Base-by-base conservation (phyloP, 2,113 vertebrate genomes). In the Delphinapterus leucas region DNA sequence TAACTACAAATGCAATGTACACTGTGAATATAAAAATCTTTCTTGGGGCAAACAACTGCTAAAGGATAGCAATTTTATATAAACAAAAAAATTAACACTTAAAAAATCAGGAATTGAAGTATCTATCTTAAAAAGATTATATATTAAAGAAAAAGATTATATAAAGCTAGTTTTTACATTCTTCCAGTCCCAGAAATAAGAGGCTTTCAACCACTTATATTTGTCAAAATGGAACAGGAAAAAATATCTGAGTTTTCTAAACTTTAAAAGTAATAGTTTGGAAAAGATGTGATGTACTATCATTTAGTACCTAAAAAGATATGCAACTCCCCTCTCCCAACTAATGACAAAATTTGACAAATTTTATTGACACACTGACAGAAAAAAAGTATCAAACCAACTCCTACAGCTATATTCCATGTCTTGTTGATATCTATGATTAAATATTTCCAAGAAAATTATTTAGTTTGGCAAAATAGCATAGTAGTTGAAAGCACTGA, bases 1-100 rank as follows among this genome's bases (percentile, higher is more conserved):
- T 97, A 96, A 83, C 60, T 79, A 97, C 53, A 97, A 95, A 90
- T 73, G 28, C 58, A 49, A 58, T n/a, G 94, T 68, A 95, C 21
- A 82, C 14, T 23, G 58, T 73, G 65, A 96, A 90, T 74, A 91
- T 90, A 94, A 95, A 97, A 88, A 53, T n/a, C 38, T 90, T 95
- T 65, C 41, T 68, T 95, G 21, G 18, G 65, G 67, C 67, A 84
- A 97, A 89, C 33, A 76, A 97, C 3, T 60, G 67, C 82, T 94
- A 73, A 95, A 95, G 41, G 41, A 95, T 44, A 91, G 53, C 53
- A 93, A 88, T 90, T 96, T 73, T 61, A 82, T 31, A 85, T 63
- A 95, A 96, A 95, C 23, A 92, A 82, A 83, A 38, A 26, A n/a
- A 88, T 86, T 88, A 88, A 47, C 33, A 38, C 31, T 95, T 90